Percentiles rank a stretch among this genome's conserved stretches.
Evolutionary conservation across 2,113 vertebrate genomes (phyloP).

Genomic region (Aegypius monachus): DNA sequence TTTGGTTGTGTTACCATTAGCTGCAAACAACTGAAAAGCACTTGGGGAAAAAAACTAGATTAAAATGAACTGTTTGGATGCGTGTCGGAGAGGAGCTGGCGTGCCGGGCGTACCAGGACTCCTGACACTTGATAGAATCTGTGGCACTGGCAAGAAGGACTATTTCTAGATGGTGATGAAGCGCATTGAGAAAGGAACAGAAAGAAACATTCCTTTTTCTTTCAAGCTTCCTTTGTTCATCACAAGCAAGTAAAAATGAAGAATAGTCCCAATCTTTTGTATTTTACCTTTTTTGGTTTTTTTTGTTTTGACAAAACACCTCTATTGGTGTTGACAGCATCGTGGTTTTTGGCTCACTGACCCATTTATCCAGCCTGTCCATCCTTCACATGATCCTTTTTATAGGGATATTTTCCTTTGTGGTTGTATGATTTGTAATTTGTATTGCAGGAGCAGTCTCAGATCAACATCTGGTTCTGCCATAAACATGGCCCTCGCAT

Average conservation of each 20-base stretch:
- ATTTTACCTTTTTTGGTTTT: neutral
- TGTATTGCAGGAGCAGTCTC: neutral
- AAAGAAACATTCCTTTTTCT: neutral
- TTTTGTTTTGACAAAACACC: neutral
- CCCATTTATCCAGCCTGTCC: neutral
- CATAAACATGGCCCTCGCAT: neutral
- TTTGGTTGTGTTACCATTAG: neutral
- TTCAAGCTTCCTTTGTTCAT: neutral
- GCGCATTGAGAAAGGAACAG: neutral
- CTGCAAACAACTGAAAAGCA: neutral
- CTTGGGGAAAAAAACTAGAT: neutral
- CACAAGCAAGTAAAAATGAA: neutral
- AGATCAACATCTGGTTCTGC: accelerated
- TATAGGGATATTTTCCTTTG: neutral
- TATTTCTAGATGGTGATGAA: neutral
- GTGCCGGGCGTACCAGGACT: accelerated
- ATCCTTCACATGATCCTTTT: neutral
- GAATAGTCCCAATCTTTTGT: neutral
- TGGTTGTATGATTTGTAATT: neutral
- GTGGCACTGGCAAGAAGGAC: neutral
- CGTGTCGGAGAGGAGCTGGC: neutral
- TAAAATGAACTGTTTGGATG: neutral
- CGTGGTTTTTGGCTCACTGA: neutral
- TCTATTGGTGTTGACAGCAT: neutral
- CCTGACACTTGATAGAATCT: too few relatives aligned